Evolutionary conservation across 2,113 vertebrate genomes (phyloP).

Genomic region (Arenaria interpres): DNA sequence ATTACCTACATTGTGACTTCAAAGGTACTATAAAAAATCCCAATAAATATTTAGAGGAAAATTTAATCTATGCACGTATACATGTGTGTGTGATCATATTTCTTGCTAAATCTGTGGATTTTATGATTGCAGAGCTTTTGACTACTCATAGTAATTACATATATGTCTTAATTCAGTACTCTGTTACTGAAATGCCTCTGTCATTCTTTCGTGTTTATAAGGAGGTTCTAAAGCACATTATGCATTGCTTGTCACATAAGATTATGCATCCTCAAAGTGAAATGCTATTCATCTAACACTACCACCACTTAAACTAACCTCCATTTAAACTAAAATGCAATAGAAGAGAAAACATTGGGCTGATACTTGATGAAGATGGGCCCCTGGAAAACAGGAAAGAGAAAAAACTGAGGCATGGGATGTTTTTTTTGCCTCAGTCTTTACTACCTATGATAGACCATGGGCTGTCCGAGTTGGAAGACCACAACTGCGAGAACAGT

Average conservation of each 20-base stretch:
- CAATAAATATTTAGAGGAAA: not conserved
- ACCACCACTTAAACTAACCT: not conserved
- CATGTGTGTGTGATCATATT: not conserved
- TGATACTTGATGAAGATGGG: not conserved
- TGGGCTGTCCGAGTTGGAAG: not conserved
- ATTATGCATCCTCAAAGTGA: not conserved
- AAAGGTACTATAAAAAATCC: not conserved
- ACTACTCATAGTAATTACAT: not conserved
- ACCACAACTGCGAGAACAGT: not conserved
- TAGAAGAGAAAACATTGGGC: not conserved
- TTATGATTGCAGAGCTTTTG: not conserved
- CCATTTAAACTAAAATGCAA: not conserved
- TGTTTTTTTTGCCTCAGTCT: not conserved
- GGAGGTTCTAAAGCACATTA: not conserved
- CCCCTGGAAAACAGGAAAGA: not conserved
- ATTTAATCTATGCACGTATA: not conserved
- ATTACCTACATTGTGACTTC: not conserved
- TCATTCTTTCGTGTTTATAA: not conserved
- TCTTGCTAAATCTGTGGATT: not conserved
- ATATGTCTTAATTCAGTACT: not conserved
- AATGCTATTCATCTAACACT: not conserved
- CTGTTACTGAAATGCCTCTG: not conserved
- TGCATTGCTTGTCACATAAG: not conserved
- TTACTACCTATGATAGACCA: not conserved
- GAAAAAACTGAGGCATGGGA: not conserved